Percentiles rank a stretch among this genome's conserved stretches.
Evolutionary conservation across 2,888 invertebrate species (phyloP).

Genomic region (Agonum fuliginosum): DNA sequence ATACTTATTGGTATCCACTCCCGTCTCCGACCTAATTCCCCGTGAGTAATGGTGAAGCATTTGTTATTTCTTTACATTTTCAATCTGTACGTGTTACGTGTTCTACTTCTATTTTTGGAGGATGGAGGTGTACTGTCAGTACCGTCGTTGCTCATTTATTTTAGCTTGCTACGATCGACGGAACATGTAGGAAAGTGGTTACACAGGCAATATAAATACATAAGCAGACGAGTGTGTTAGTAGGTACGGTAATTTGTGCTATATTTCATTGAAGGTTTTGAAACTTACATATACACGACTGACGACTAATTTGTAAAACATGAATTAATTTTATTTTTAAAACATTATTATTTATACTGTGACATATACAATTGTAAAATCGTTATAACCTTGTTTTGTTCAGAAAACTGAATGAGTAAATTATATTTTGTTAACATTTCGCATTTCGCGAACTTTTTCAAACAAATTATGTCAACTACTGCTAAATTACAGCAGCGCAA

Average conservation of each 20-base stretch:
- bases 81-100: slow-evolving; percentile 42
- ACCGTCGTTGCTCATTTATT: slow-evolving; percentile 33
- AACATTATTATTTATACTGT: too few species aligned
- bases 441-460: too few species aligned
- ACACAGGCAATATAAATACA: slow-evolving; percentile 4
- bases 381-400: too few species aligned
- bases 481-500: too few species aligned
- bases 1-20: slow-evolving; percentile 26
- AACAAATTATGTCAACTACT: too few species aligned
- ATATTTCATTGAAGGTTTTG: too few species aligned
- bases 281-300: too few species aligned
- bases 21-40: slow-evolving; percentile 46
- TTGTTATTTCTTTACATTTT: slow-evolving; percentile 49
- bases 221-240: background rate
- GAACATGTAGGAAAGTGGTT: slow-evolving; percentile 24
- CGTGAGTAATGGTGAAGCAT: slow-evolving; percentile 32
- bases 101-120: slow-evolving; percentile 44
- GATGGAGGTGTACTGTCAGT: slow-evolving; percentile 35
- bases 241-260: slow-evolving; percentile 7
- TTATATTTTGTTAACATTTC: too few species aligned
- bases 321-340: too few species aligned
- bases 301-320: too few species aligned
- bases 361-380: too few species aligned
- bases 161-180: slow-evolving; percentile 1
- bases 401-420: too few species aligned